Evolutionary conservation across 2,797 vertebrate genomes (phyloP).

Genomic region (Onychomys torridus): DNA sequence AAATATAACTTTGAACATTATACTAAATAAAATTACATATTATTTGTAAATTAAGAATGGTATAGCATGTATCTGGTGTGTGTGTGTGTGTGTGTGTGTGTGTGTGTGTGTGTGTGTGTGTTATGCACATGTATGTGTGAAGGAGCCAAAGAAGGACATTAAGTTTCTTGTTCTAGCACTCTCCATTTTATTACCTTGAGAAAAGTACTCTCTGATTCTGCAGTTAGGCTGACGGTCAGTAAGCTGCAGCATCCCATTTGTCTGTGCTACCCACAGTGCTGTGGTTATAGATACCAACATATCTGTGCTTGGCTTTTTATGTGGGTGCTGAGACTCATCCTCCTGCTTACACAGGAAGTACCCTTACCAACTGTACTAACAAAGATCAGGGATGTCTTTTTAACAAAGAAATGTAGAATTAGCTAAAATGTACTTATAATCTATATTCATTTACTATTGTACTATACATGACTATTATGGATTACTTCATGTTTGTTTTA

Average conservation of each 20-base stretch:
- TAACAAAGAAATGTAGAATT: not conserved
- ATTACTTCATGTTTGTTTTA: not conserved
- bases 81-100: not conserved
- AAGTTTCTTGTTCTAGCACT: not conserved
- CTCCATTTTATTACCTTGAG: not conserved
- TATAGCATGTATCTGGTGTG: not conserved
- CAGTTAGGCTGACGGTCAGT: not conserved
- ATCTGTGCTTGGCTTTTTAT: not conserved
- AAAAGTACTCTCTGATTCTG: not conserved
- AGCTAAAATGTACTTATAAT: not conserved
- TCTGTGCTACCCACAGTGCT: not conserved
- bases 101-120: not conserved
- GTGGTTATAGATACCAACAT: not conserved
- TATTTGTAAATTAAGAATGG: not conserved
- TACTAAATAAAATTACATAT: constrained; percentile 13
- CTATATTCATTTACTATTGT: not conserved
- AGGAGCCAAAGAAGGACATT: not conserved
- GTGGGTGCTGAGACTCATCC: not conserved
- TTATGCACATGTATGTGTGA: not conserved
- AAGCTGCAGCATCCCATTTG: too few species aligned
- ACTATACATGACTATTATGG: not conserved
- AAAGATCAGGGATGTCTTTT: not conserved
- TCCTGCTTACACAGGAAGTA: not conserved
- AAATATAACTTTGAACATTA: constrained; percentile 7
- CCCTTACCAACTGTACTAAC: not conserved